Evolutionary conservation across 2,888 invertebrate species (phyloP), one percentile per base, ranked within the genome.

Genomic region (Conistra vaccinii): DNA sequence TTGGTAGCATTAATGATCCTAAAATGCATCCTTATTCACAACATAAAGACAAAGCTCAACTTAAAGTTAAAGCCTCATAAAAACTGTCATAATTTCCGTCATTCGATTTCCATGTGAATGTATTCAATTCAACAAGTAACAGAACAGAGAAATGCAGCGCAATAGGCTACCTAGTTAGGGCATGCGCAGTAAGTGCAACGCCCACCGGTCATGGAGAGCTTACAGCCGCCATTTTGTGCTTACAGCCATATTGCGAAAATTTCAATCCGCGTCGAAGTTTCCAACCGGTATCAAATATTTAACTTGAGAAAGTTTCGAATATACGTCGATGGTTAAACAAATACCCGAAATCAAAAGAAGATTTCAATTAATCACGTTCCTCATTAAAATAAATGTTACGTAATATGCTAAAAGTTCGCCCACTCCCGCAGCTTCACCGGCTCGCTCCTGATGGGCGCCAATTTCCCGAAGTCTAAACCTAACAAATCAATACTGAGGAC

Each of bases 201-300:
- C 32, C 23, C 17, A 58, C 7, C 7, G 26, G 9, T 3, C 35
- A 51, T 67, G 14, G 2, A 35, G 42, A 35, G 61, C 53, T 45
- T 51, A 53, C 26, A 23, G 39, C 26, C 55, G 51, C 60, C 39
- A 81, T 80, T 80, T 78, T 73, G 63, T 32, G 14, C 20, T n/a
- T n/a, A n/a, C n/a, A n/a, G 12, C 29, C 23, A 32, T 32, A n/a
- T n/a, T n/a, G 17, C 3, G 51, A 32, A 73, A 35, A 26, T 53
- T 17, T 26, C 26, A 26, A 61, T 35, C 14, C 14, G 10, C 7
- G 9, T 29, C 12, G 14, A 39, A 53, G 9, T 62, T 76, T 61
- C 6, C 20, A 39, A 55, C 4, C 6, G 7, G 17, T 51, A 42
- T 42, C 29, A 23, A 58, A 58, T 14, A 39, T 29, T 39, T 14